Conservation (phyloP, 2,113 vertebrate genomes). For the Nothobranchius kuhntae region DNA sequence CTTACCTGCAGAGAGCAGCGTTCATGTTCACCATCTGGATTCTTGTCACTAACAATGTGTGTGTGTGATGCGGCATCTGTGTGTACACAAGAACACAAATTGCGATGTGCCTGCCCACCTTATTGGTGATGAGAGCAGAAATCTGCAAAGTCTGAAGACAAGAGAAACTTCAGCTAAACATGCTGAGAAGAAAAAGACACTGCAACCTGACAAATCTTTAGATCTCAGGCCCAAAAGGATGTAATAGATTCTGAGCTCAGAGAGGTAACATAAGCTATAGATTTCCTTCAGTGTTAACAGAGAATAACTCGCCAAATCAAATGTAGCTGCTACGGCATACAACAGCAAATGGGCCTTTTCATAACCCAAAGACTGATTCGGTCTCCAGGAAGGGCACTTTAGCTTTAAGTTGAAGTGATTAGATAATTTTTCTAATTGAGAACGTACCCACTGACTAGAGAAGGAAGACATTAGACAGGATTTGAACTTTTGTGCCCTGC, state of each 20-base stretch:
- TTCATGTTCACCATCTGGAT: slow-evolving; percentile 59
- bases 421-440: not conserved
- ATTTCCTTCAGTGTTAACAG: slow-evolving; percentile 63
- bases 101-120: slow-evolving; percentile 30
- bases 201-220: slow-evolving; percentile 75
- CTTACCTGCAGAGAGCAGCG: slow-evolving; percentile 20
- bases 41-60: slow-evolving; percentile 29
- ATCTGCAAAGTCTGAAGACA: slow-evolving; percentile 72
- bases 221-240: slow-evolving; percentile 58
- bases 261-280: slow-evolving; percentile 68
- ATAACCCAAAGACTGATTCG: slow-evolving; percentile 11
- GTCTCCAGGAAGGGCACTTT: not conserved
- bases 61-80: slow-evolving; percentile 25
- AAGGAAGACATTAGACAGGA: too few species aligned
- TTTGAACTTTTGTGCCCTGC: not conserved
- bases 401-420: not conserved
- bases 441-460: not conserved
- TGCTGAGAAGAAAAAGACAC: slow-evolving; percentile 70
- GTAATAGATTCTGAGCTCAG: slow-evolving; percentile 74
- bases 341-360: slow-evolving; percentile 30
- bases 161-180: slow-evolving; percentile 70
- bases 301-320: slow-evolving; percentile 55
- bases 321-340: slow-evolving; percentile 43
- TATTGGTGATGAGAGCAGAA: slow-evolving; percentile 45
- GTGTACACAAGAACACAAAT: not conserved